phyloP scores from a whole-genome alignment of 2,797 vertebrate genomes.

The Amniataba percoides region DNA sequence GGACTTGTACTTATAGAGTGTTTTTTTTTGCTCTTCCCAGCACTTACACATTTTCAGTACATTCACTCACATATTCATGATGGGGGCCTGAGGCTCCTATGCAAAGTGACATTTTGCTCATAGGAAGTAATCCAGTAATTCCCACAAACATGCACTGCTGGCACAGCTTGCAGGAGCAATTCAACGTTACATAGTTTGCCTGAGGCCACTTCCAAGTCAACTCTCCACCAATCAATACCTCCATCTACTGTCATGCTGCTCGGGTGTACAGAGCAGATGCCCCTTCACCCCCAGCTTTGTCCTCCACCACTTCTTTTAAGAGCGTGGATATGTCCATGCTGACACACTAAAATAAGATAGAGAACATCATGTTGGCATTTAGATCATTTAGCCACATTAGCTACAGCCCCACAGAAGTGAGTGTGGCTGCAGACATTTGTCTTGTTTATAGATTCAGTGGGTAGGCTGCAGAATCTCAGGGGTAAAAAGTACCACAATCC shows the following conservation, averaged over 20 bases:
- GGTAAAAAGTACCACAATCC: not conserved
- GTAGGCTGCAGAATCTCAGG: not conserved
- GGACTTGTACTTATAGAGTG: too few species aligned
- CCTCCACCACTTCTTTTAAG: not conserved
- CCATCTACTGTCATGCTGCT: not conserved
- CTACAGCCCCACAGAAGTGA: not conserved
- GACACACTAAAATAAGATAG: not conserved
- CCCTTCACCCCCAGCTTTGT: not conserved
- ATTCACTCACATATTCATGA: too few species aligned
- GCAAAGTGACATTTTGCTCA: too few species aligned
- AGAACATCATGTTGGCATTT: not conserved
- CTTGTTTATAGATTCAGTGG: not conserved
- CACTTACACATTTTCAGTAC: too few species aligned
- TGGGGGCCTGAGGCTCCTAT: too few species aligned
- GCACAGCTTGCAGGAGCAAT: too few species aligned
- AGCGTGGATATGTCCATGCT: not conserved
- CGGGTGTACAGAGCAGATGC: not conserved
- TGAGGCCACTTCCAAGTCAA: too few species aligned
- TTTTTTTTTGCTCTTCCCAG: too few species aligned
- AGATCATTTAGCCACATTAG: not conserved
- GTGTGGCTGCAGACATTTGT: not conserved
- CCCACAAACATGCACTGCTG: too few species aligned
- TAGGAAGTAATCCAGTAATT: too few species aligned
- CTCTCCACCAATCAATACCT: slow-evolving; percentile 4
- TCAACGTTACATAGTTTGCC: too few species aligned